These are phyloP conservation scores for Agapornis canus DNA, from an alignment of 2,797 vertebrate species.

Conservation along the genomic window DNA sequence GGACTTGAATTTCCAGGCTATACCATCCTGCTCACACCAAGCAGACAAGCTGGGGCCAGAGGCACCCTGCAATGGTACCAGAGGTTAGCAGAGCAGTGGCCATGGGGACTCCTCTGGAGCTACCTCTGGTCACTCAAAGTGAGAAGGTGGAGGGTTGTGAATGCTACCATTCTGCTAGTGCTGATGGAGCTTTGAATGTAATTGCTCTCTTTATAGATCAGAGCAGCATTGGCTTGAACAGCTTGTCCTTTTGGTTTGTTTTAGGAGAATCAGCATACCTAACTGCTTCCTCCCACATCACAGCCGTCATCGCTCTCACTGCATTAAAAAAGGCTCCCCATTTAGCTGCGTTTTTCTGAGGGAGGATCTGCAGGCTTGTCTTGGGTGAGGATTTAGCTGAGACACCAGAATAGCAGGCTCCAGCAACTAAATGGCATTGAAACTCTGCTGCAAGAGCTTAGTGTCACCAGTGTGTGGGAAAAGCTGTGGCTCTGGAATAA, in stretches of 20 bases:
- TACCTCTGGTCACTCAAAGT: conserved; percentile 47
- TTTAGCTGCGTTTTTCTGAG: conserved; percentile 20
- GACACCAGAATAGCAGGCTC: not conserved
- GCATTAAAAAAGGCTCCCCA: not conserved
- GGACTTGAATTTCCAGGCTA: not conserved
- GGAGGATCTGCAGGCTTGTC: not conserved
- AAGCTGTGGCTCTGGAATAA: not conserved
- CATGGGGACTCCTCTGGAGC: not conserved
- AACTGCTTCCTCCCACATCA: conserved; percentile 28
- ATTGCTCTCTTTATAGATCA: conserved; percentile 67
- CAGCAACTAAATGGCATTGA: not conserved
- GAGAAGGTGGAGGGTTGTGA: not conserved
- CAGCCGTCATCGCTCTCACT: not conserved
- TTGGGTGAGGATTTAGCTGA: not conserved
- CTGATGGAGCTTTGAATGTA: conserved; percentile 41
- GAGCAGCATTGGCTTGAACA: conserved; percentile 65
- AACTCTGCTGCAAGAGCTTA: not conserved
- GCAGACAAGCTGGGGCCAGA: not conserved
- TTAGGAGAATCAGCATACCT: conserved; percentile 57
- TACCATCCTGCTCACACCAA: not conserved
- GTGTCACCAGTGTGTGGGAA: not conserved
- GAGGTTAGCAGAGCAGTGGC: not conserved
- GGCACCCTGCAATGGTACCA: not conserved
- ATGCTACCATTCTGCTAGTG: conserved; percentile 13
- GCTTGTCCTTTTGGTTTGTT: conserved; percentile 64